Percentiles rank a stretch among this genome's conserved stretches.
These are phyloP conservation scores for Scomberomorus guttatus DNA, from an alignment of 2,797 vertebrate species.

Conservation along the genomic window DNA sequence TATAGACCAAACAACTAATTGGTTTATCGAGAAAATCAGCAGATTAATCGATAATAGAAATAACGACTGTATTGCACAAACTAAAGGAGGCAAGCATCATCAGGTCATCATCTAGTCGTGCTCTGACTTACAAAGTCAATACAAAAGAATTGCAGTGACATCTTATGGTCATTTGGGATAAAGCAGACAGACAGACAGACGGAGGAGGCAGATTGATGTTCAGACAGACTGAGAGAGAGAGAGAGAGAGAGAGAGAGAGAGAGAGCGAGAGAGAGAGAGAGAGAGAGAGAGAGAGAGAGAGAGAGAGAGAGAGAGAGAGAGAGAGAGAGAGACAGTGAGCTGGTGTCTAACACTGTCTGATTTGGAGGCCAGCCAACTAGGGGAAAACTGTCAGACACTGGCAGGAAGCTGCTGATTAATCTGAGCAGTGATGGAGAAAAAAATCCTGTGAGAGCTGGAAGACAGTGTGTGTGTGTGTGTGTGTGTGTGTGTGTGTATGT, in stretches of 20 bases:
- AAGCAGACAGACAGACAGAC: slow-evolving; percentile 18
- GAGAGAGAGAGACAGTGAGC: slow-evolving; percentile 29
- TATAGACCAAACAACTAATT: no score
- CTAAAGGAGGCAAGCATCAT: neutral
- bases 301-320: neutral
- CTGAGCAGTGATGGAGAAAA: slow-evolving; percentile 69
- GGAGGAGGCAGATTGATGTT: neutral
- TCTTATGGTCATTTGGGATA: slow-evolving; percentile 5
- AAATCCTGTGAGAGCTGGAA: slow-evolving; percentile 44
- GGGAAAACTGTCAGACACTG: slow-evolving; percentile 67
- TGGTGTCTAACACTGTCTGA: slow-evolving; percentile 59
- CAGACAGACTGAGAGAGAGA: neutral
- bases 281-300: slow-evolving; percentile 17
- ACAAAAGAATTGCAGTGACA: slow-evolving; percentile 11
- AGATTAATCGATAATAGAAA: no score
- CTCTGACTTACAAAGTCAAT: neutral
- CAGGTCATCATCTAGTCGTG: neutral
- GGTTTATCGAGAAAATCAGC: no score
- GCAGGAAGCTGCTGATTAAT: slow-evolving; percentile 74
- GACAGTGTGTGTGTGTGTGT: slow-evolving; percentile 6
- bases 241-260: slow-evolving; percentile 12
- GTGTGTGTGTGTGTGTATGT: slow-evolving; percentile 1
- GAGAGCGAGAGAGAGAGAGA: neutral
- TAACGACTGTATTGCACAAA: neutral
- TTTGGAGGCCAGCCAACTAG: slow-evolving; percentile 61